These are phyloP conservation scores for Nysson spinosus DNA, from an alignment of 2,888 invertebrate genomes.

Conservation along the genomic window DNA sequence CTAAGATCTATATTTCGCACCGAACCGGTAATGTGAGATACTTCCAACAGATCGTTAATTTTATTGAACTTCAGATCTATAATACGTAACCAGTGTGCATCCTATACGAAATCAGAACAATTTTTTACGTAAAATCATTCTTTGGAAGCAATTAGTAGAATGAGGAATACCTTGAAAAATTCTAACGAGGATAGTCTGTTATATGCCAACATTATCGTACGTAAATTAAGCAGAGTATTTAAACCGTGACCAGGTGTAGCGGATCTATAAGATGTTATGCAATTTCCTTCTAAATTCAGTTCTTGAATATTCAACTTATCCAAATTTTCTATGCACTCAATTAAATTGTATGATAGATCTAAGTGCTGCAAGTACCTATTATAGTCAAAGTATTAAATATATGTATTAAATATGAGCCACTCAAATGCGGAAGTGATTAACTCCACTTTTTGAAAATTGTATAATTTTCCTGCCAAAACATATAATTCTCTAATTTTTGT, in stretches of 20 bases:
- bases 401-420: neutral
- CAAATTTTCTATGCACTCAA: conserved; percentile 80
- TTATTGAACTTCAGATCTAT: conserved; percentile 73
- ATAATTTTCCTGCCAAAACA: too few species aligned
- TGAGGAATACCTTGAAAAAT: conserved; percentile 77
- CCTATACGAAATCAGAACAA: too few species aligned
- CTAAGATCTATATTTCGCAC: conserved; percentile 71
- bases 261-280: conserved; percentile 77
- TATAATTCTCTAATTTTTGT: too few species aligned
- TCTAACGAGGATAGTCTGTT: conserved; percentile 80
- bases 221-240: conserved; percentile 79
- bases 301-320: conserved; percentile 79
- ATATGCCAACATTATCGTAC: conserved; percentile 79
- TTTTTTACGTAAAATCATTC: neutral
- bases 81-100: conserved; percentile 67
- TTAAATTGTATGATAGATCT: conserved; percentile 81
- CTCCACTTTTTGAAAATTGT: too few species aligned
- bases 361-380: conserved; percentile 80
- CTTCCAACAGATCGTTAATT: conserved; percentile 73
- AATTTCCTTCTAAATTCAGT: conserved; percentile 80
- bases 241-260: conserved; percentile 75
- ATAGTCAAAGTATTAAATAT: neutral
- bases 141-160: neutral
- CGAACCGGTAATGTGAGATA: conserved; percentile 69
- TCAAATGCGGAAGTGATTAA: too few species aligned